Base-by-base conservation (phyloP, 2,113 vertebrate genomes). In the Alethe castanea region DNA sequence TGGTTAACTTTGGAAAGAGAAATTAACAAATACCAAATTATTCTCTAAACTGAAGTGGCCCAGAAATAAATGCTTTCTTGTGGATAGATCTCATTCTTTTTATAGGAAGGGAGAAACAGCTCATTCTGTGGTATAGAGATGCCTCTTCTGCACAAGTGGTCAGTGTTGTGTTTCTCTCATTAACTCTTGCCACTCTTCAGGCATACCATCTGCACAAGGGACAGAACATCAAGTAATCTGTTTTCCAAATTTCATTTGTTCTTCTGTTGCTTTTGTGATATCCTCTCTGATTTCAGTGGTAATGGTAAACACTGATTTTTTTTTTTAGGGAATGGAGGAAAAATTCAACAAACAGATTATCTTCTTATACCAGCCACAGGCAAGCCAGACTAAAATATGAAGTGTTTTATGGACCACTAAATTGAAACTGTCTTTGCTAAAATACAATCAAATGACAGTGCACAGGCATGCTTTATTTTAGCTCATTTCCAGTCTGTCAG, bases 401-500 rank as follows among this genome's bases (percentile, higher is more conserved):
- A 95, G 89, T 70, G 65, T 80, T 90, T 96, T 95, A 86, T 87
- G 56, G 65, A 73, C 56, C 78, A 88, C 52, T 97, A 90, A 95
- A 92, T 91, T 91, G 92, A 95, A 97, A 88, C 59, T 50, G 65
- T 84, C 70, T 80, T 93, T 33, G 44, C 72, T 96, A 94, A 97
- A 97, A 96, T 92, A 79, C 81, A 95, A n/a, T 88, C 92, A 90
- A 96, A 96, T 91, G 94, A 90, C 77, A 93, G 70, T 90, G 53
- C 76, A 86, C 8, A 38, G 60, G 31, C 59, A 10, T 93, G 78
- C 76, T 94, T 97, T 92, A 86, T 93, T 97, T 97, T 90, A 91
- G 89, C 95, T 97, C 77, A 90, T 88, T 97, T 95, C 78, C 72
- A 78, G 11, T 52, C 92, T 97, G 96, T 95, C 97, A 97, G 93